Conservation (phyloP, 1,140 invertebrate genomes). For the Orussus abietinus region DNA sequence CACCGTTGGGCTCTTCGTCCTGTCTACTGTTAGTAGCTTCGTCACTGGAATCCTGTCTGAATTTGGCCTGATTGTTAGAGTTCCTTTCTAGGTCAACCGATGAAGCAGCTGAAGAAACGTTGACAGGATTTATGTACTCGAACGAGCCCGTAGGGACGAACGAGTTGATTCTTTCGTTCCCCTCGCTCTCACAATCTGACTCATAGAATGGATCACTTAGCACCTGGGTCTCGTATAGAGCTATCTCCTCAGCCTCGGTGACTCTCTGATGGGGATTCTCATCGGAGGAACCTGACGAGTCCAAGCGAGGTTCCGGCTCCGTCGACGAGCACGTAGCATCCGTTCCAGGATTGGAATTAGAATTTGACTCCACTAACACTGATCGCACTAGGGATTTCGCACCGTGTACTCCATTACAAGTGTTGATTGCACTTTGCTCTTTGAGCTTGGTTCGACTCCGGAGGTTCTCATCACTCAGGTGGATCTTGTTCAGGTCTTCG, state of each 20-base stretch:
- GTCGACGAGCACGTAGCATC: conserved; percentile 34
- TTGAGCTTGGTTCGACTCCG: conserved; percentile 12
- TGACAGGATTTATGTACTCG: conserved; percentile 32
- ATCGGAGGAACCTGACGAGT: conserved; percentile 29
- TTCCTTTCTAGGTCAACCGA: no score
- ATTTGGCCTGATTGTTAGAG: no score
- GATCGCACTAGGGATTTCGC: background rate
- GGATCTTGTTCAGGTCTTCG: conserved; percentile 52
- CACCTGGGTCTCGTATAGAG: conserved; percentile 41
- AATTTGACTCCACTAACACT: conserved; percentile 13
- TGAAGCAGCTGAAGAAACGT: conserved; percentile 10
- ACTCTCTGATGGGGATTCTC: conserved; percentile 27
- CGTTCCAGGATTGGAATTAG: conserved; percentile 21
- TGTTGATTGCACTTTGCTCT: conserved; percentile 10
- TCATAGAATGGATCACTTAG: conserved; percentile 46
- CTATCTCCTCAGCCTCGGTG: conserved; percentile 32
- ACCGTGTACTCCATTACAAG: conserved; percentile 2
- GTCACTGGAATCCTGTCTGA: no score
- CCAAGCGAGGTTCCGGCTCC: conserved; percentile 25
- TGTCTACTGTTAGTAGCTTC: no score
- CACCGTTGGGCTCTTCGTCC: no score
- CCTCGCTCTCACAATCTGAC: conserved; percentile 37
- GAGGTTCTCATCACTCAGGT: conserved; percentile 9
- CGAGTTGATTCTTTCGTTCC: conserved; percentile 28
- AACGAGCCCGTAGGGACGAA: conserved; percentile 36